A percentile compares a stretch with the other conserved stretches of the same genome.
These are phyloP conservation scores for Phrynocephalus versicolor DNA, from an alignment of 2,113 vertebrate species.

Conservation along the genomic window DNA sequence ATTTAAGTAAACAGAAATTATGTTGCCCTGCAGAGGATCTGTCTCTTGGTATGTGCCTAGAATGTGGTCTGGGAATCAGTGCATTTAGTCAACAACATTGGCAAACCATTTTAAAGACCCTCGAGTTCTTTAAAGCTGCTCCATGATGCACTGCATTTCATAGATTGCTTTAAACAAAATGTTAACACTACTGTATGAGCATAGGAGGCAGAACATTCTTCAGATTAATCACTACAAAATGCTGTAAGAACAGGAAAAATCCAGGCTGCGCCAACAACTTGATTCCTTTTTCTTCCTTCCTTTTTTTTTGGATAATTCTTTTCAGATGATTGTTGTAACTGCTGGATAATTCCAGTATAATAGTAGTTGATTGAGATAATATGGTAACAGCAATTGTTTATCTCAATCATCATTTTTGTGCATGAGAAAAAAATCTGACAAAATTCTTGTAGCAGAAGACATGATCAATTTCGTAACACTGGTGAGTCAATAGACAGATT, in stretches of 20 bases:
- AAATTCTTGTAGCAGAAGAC: neutral
- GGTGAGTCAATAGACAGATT: neutral
- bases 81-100: neutral
- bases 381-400: neutral
- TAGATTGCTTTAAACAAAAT: neutral
- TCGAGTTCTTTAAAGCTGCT: neutral
- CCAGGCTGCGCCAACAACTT: neutral
- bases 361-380: neutral
- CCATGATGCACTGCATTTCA: neutral
- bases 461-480: neutral
- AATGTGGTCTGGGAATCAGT: neutral
- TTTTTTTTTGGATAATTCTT: too few species aligned
- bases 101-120: constrained; percentile 4
- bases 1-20: neutral
- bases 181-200: neutral
- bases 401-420: neutral
- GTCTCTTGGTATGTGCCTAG: neutral
- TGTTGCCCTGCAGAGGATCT: neutral
- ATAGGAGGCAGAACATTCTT: neutral
- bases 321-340: neutral
- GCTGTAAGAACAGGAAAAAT: neutral
- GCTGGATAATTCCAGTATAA: neutral
- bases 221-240: neutral
- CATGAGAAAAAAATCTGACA: neutral
- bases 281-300: neutral